Evolutionary conservation across 2,888 invertebrate genomes (phyloP), one percentile per base, ranked within the genome.

Genomic region (Lissonota sp.): DNA sequence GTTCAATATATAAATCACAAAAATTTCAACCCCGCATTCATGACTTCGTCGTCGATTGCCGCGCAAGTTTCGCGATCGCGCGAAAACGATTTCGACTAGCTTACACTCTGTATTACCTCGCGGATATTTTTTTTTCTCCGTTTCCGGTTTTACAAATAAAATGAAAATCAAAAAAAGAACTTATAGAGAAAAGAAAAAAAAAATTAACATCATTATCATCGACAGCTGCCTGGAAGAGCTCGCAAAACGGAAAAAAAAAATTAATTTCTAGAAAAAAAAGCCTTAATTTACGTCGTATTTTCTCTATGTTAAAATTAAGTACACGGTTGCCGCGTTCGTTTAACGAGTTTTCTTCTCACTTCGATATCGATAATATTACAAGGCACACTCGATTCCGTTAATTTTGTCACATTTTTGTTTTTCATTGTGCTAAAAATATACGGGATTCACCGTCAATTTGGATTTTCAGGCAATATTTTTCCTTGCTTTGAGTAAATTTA

Each of bases 31-130:
- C 16, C 14, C n/a, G n/a, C 39, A 72, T 73, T 73, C 63, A 58
- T 64, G 39, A 8, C 12, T 46, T 39, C 58, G 14, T 55, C 53
- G 69, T 73, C 64, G 70, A 64, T 75, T 71, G 51, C 39, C 72
- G 79, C 76, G 82, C 83, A 70, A 77, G 80, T 78, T 83, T 84
- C 74, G 77, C 84, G 83, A 85, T 86, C 88, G 86, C 86, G 86
- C 88, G 86, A 86, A 26, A 86, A 86, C 86, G 88, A 86, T 77
- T 88, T 87, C 86, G 91, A 91, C 91, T 91, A 91, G 91, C 87
- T 89, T 83, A 89, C 89, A 91, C 91, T 90, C 91, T 87, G 84
- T n/a, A n/a, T n/a, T n/a, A 14, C 85, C 82, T 84, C 79, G 85
- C 87, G 87, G 80, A 80, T 70, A 62, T 80, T 79, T 37, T 76